Evolutionary conservation across 2,888 invertebrate species (phyloP).

Genomic region (Dysmachus trigonus): DNA sequence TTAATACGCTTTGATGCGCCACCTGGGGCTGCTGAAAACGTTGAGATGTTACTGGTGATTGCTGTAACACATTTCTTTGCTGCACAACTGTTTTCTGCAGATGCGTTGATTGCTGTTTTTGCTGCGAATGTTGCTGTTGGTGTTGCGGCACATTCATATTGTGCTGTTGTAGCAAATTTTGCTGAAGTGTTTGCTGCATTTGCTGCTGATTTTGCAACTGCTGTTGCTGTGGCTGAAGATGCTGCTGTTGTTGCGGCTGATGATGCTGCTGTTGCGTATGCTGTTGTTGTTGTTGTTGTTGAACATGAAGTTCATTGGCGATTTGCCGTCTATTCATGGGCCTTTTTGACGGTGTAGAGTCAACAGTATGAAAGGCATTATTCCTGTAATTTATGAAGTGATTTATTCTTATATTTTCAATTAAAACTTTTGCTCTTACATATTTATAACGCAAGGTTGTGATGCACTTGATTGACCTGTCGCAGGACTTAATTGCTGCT

Average conservation of each 20-base stretch:
- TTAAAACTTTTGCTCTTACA: constrained; percentile 32
- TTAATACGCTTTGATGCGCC: constrained; percentile 47
- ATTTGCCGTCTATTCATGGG: constrained; percentile 19
- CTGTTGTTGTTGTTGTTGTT: constrained; percentile 38
- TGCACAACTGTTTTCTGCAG: constrained; percentile 6
- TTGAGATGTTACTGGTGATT: constrained; percentile 65
- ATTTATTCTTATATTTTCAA: neutral
- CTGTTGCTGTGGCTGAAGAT: constrained; percentile 43
- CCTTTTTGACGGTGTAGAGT: constrained; percentile 24
- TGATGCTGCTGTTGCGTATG: constrained; percentile 27
- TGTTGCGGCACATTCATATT: constrained; percentile 30
- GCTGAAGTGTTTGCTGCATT: constrained; percentile 39
- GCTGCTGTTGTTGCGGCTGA: constrained; percentile 30
- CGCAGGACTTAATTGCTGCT: neutral
- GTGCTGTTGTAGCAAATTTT: constrained; percentile 20
- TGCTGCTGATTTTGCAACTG: constrained; percentile 41
- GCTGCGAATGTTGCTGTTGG: constrained; percentile 46
- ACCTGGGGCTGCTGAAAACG: neutral
- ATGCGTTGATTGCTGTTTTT: constrained; percentile 46
- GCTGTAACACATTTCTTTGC: constrained; percentile 66
- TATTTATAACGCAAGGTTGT: constrained; percentile 25
- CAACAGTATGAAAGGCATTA: neutral
- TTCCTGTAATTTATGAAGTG: constrained; percentile 10
- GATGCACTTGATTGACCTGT: constrained; percentile 1
- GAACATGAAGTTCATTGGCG: constrained; percentile 28